A percentile compares a stretch with the other conserved stretches of the same genome.
These are phyloP conservation scores for Kradibia gibbosae DNA, from an alignment of 1,140 invertebrate genomes.

Conservation along the genomic window DNA sequence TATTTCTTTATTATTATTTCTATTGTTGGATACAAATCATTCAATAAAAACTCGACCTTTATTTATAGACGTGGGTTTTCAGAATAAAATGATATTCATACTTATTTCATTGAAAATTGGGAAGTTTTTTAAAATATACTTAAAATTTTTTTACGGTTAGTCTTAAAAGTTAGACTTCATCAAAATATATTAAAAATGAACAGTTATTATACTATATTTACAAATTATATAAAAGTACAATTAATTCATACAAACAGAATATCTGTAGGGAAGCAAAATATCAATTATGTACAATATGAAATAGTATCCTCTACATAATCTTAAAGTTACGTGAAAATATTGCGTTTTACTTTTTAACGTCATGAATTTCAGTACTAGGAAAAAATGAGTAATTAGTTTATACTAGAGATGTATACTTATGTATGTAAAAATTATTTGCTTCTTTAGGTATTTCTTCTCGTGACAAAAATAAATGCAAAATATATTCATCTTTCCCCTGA, in stretches of 20 bases:
- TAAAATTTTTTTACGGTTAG: too few species aligned
- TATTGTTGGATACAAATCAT: too few species aligned
- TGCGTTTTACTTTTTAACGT: background rate
- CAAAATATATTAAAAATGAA: too few species aligned
- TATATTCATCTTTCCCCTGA: background rate
- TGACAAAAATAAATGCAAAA: conserved; percentile 4
- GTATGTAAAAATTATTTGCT: conserved; percentile 15
- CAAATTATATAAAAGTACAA: background rate
- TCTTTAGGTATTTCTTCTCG: conserved; percentile 15
- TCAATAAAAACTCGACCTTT: too few species aligned
- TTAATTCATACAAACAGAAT: background rate
- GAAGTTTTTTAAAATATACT: too few species aligned
- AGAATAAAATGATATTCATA: too few species aligned
- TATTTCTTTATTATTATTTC: too few species aligned
- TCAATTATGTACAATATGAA: background rate
- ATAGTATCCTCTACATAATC: background rate
- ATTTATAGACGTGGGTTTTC: too few species aligned
- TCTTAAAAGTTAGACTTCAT: too few species aligned
- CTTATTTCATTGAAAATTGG: too few species aligned
- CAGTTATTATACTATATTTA: too few species aligned
- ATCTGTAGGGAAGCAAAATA: background rate
- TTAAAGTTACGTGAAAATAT: conserved; percentile 3
- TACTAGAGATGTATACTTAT: conserved; percentile 6
- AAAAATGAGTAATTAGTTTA: background rate
- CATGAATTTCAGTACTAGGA: background rate